Evolutionary conservation across 2,113 vertebrate genomes (phyloP).

Genomic region (Camelus dromedarius): DNA sequence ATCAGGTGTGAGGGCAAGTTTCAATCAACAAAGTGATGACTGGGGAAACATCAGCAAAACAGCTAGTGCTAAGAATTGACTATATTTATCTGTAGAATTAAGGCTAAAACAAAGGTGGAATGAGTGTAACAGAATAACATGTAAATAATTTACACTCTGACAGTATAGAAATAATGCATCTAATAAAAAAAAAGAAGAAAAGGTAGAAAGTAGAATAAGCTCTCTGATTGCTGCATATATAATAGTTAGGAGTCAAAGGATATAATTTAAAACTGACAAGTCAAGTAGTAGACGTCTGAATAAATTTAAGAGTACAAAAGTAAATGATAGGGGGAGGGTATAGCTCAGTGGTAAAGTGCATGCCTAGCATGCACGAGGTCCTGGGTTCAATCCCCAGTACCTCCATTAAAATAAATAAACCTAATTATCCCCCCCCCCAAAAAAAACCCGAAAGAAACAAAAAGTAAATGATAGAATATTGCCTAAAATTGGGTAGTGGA

Average conservation of each 20-base stretch:
- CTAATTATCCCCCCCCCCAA: no score
- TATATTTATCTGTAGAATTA: neutral
- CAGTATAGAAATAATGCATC: neutral
- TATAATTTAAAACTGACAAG: conserved; percentile 4
- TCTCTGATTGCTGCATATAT: neutral
- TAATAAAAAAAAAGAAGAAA: neutral
- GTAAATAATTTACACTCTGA: neutral
- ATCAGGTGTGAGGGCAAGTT: neutral
- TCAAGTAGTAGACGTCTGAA: neutral
- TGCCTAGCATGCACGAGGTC: no score
- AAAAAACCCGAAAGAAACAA: neutral
- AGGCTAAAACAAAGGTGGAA: neutral
- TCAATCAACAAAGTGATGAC: neutral
- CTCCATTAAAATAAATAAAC: no score
- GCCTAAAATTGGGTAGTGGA: neutral
- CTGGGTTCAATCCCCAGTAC: no score
- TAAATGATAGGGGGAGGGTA: neutral
- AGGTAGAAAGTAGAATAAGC: neutral
- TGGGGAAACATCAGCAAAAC: neutral
- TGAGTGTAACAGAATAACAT: neutral
- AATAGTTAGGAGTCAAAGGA: neutral
- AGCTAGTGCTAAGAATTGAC: neutral
- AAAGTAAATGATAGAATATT: neutral
- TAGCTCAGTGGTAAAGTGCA: no score
- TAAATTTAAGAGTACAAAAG: neutral